Conservation (phyloP, 2,888 invertebrate genomes). For the Parnassius smintheus region DNA sequence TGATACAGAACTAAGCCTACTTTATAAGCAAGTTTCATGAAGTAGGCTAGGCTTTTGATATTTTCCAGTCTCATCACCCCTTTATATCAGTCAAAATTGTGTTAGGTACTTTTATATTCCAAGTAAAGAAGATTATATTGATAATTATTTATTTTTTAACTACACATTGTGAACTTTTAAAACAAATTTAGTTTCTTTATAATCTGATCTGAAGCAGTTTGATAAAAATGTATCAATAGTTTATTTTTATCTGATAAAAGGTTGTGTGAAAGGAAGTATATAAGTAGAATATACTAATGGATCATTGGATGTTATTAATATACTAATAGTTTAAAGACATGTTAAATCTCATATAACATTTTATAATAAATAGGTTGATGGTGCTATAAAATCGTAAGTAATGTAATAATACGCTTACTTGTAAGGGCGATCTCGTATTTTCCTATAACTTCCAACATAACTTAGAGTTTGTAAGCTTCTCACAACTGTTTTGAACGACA, state of each 20-base stretch:
- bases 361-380: not conserved
- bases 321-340: too few relatives aligned
- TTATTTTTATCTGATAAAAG: slow-evolving; percentile 25
- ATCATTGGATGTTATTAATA: too few relatives aligned
- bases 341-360: too few relatives aligned
- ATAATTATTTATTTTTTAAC: too few relatives aligned
- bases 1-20: too few relatives aligned
- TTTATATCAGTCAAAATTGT: too few relatives aligned
- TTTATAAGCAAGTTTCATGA: too few relatives aligned
- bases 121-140: too few relatives aligned
- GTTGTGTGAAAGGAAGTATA: not conserved
- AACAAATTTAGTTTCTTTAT: not conserved
- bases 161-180: not conserved
- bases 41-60: too few relatives aligned
- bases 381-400: not conserved
- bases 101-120: too few relatives aligned
- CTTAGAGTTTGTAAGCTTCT: slow-evolving; percentile 61
- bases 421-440: slow-evolving; percentile 57
- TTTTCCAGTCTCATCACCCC: too few relatives aligned
- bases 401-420: slow-evolving; percentile 52
- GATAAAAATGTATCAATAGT: slow-evolving; percentile 23
- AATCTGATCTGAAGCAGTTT: slow-evolving; percentile 1
- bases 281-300: not conserved
- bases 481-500: slow-evolving; percentile 63
- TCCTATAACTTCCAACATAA: slow-evolving; percentile 67